These are phyloP conservation scores for Epicauta chinensis DNA, from an alignment of 1,140 invertebrate species.

Conservation along the genomic window DNA sequence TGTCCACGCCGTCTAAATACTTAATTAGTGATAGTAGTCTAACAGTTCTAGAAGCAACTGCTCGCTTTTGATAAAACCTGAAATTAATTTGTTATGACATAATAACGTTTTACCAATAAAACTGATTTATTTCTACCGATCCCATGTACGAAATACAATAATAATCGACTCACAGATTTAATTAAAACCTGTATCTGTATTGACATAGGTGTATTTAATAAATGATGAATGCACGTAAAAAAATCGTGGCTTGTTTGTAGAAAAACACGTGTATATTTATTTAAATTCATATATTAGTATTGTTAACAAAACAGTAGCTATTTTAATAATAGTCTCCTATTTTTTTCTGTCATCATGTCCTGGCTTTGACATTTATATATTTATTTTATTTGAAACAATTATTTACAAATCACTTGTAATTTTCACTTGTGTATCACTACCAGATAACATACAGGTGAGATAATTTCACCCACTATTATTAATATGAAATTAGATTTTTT, in stretches of 20 bases:
- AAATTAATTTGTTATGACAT: too few species aligned
- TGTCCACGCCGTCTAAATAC: too few species aligned
- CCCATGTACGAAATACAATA: conserved; percentile 5
- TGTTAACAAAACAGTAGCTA: conserved; percentile 18
- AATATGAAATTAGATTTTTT: too few species aligned
- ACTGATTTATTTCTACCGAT: too few species aligned
- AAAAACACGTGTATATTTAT: too few species aligned
- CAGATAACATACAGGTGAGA: conserved; percentile 7
- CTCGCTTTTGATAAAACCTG: too few species aligned
- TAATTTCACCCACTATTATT: too few species aligned
- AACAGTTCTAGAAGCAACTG: too few species aligned
- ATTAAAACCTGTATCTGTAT: conserved; percentile 24
- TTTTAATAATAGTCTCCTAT: conserved; percentile 12
- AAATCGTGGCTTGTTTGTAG: conserved; percentile 12
- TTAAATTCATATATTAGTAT: conserved; percentile 21
- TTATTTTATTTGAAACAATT: conserved; percentile 26
- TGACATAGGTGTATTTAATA: conserved; percentile 25
- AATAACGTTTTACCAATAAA: too few species aligned
- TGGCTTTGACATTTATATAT: conserved; percentile 19
- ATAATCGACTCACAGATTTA: conserved; percentile 15
- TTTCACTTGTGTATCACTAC: conserved; percentile 15
- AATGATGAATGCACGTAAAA: neutral
- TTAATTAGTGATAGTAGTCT: too few species aligned
- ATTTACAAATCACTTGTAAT: conserved; percentile 26
- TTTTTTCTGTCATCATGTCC: neutral